Evolutionary conservation across 2,113 vertebrate genomes (phyloP), one percentile per base, ranked within the genome.

Genomic region (Salvelinus alpinus): DNA sequence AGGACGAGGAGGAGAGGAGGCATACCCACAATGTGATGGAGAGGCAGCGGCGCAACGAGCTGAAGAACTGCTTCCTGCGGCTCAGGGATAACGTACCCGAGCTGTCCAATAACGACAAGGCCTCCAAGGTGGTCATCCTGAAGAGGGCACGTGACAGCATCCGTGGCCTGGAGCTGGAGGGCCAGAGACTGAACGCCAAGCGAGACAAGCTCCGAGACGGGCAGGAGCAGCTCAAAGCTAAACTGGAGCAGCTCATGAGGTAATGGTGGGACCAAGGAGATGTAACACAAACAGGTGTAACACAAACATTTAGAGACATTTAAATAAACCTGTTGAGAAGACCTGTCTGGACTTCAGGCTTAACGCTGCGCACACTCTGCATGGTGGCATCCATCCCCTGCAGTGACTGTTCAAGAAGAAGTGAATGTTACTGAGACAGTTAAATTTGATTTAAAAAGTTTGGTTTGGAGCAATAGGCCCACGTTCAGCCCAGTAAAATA

Each of bases 1-100:
- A 94, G 72, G 94, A 93, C 0, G 92, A 94, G 44, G 92, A 94
- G 82, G 93, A 94, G 85, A 75, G 93, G 34, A 85, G 94, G 66
- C 81, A 90, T 60, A 93, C 93, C 1, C 94, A 95, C 88, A 95
- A 94, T 14, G 93, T 95, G 62, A 93, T 95, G 94, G 94, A 95
- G 82, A 78, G 94, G 1, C 94, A 95, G 76, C 81, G 94, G 8
- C 89, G 94, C 5, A 94, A 94, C 44, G 93, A 94, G 86, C 85
- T 95, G 14, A 94, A 94, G 79, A 93, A 92, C 86, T 94, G 94
- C 83, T 94, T 95, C 72, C 62, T 92, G 72, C 88, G 84, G 0
- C 90, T 95, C 24, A 90, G 94, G 0, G 92, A 95, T 82, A 87
- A 92, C 18, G 92, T 95, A 34, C 94, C 94, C 0, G 94, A 95